Base-by-base conservation (phyloP, 1,140 invertebrate genomes). In the Adelges cooleyi region DNA sequence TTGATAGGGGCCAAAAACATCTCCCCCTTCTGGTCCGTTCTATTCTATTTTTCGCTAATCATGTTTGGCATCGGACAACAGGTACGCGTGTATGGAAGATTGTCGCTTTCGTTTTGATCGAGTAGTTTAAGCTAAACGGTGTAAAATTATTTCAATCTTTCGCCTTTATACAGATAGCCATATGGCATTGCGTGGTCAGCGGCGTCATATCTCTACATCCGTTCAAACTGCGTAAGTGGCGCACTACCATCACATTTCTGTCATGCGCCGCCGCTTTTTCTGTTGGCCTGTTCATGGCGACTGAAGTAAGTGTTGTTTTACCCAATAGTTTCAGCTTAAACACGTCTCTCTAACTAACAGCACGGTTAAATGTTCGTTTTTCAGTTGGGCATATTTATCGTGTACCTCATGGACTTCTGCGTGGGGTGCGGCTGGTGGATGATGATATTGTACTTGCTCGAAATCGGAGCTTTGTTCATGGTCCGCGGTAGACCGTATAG, bases 371-470 rank as follows among this genome's bases (percentile, higher is more conserved):
- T n/a, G n/a, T n/a, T n/a, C n/a, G n/a, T n/a, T n/a, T n/a, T n/a
- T 2, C 54, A 90, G 86, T 78, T 86, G 70, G 90, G 89, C n/a
- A 86, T 92, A 65, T 84, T 83, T 66, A 81, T 91, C 4, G 80
- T 92, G 0, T 90, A 92, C 72, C 90, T 90, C 72, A 73, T 92
- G 70, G 91, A 93, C 73, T 89, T 87, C 71, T 82, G 84, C 42
- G 76, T 91, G 68, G 86, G 86, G 17, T 88, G 87, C 6, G 80
- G 82, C 1, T 95, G 91, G 90, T 92, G 89, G 84, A 81, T 92
- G 33, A 84, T 89, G 72, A 78, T 86, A 38, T 76, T 92, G 48
- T 89, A 91, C 72, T 76, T 89, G 13, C 74, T 86, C 15, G 80
- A 90, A 76, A 81, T 89, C 22, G 80, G 83, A 67, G 89, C 85